These are phyloP conservation scores for Pelusios castaneus DNA, from an alignment of 2,113 vertebrate species.

Conservation along the genomic window DNA sequence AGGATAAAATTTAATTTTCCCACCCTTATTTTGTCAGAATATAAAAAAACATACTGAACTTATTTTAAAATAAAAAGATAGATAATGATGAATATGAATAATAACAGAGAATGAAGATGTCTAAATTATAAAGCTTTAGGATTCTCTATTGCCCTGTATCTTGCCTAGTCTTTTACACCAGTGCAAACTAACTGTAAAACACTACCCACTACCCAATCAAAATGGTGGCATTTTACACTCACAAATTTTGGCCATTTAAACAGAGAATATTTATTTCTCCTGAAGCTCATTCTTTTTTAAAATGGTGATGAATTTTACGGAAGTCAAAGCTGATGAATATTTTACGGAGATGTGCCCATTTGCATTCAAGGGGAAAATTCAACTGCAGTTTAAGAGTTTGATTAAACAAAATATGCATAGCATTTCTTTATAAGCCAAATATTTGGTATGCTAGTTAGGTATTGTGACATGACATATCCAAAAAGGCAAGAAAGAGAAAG, in stretches of 20 bases:
- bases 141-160: no score
- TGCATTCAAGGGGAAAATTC: neutral
- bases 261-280: neutral
- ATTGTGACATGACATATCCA: neutral
- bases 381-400: conserved; percentile 9
- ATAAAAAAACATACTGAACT: neutral
- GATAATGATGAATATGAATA: neutral
- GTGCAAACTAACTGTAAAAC: no score
- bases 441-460: neutral
- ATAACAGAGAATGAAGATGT: no score
- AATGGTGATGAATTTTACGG: no score
- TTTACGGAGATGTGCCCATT: neutral
- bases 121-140: no score
- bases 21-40: neutral
- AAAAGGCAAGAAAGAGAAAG: neutral
- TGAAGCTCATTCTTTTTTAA: neutral
- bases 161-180: no score
- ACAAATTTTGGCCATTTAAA: neutral
- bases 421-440: neutral
- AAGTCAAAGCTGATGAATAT: neutral
- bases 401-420: neutral
- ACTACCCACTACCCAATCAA: neutral
- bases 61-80: neutral
- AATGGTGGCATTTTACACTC: neutral
- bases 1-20: neutral